Evolutionary conservation across 2,888 invertebrate genomes (phyloP).

Genomic region (Drosophila sordidula): DNA sequence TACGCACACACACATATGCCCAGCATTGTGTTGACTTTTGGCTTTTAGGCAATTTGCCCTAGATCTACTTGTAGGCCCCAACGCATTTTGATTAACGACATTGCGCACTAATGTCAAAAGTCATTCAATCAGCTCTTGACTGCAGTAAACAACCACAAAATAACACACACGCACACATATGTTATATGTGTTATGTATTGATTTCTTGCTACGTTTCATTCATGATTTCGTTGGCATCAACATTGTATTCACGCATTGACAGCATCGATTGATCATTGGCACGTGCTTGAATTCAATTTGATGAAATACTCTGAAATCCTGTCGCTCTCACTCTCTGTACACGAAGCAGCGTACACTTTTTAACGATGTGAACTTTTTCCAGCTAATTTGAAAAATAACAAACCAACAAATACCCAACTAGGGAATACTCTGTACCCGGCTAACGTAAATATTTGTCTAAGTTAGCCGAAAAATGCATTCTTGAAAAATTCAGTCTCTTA

Average conservation of each 20-base stretch:
- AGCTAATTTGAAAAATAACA: constrained; percentile 15
- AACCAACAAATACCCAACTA: background rate
- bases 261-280: constrained; percentile 80
- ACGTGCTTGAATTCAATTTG: constrained; percentile 82
- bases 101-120: constrained; percentile 77
- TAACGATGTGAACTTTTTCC: constrained; percentile 34
- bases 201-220: constrained; percentile 57
- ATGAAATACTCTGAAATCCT: constrained; percentile 76
- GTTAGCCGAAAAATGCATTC: too few relatives aligned
- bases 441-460: too few relatives aligned
- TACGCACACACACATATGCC: constrained; percentile 13
- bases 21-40: constrained; percentile 43
- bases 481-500: too few relatives aligned
- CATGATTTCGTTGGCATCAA: constrained; percentile 61
- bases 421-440: background rate
- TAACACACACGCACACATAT: background rate
- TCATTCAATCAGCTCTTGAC: constrained; percentile 72
- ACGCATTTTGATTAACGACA: constrained; percentile 80
- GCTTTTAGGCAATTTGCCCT: constrained; percentile 41
- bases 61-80: constrained; percentile 39
- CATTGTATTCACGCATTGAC: constrained; percentile 72
- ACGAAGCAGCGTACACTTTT: constrained; percentile 31
- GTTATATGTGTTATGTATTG: constrained; percentile 21
- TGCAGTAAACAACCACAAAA: constrained; percentile 27
- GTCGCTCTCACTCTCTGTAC: constrained; percentile 48